These are phyloP conservation scores for Falcunculus frontatus DNA, from an alignment of 2,113 vertebrate species.

Conservation along the genomic window DNA sequence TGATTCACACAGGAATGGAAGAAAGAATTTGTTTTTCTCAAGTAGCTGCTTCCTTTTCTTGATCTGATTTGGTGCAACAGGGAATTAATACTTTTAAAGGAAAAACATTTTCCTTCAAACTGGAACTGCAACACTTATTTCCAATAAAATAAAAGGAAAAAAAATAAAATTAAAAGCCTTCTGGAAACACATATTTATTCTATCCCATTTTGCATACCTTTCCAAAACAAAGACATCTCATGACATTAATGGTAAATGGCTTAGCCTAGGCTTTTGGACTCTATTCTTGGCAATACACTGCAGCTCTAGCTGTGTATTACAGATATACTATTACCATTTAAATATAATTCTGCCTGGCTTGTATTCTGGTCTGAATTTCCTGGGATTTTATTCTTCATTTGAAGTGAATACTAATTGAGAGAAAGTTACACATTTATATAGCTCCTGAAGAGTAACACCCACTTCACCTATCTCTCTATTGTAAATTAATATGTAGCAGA, in stretches of 20 bases:
- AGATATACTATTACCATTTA: constrained; percentile 9
- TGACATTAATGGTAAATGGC: neutral
- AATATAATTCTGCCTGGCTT: constrained; percentile 13
- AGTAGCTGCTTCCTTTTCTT: neutral
- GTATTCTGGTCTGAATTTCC: constrained; percentile 1
- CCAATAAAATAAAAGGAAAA: neutral
- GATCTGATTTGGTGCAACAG: neutral
- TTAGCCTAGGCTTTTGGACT: constrained; percentile 4
- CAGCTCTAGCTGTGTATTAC: neutral
- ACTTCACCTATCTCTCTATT: constrained; percentile 51
- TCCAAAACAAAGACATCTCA: constrained; percentile 4
- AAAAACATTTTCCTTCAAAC: neutral
- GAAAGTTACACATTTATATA: constrained; percentile 45
- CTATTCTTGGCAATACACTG: neutral
- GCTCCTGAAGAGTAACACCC: constrained; percentile 33
- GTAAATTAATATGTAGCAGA: constrained; percentile 66
- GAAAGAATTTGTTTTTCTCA: neutral
- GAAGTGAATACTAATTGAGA: constrained; percentile 47
- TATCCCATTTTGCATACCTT: neutral
- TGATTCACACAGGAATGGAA: neutral
- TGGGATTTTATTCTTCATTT: constrained; percentile 45
- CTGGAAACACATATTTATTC: neutral
- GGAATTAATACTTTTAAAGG: neutral
- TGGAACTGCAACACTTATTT: neutral
- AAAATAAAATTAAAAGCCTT: neutral